Evolutionary conservation across 1,140 invertebrate species (phyloP).

Genomic region (Listronotus bonariensis): DNA sequence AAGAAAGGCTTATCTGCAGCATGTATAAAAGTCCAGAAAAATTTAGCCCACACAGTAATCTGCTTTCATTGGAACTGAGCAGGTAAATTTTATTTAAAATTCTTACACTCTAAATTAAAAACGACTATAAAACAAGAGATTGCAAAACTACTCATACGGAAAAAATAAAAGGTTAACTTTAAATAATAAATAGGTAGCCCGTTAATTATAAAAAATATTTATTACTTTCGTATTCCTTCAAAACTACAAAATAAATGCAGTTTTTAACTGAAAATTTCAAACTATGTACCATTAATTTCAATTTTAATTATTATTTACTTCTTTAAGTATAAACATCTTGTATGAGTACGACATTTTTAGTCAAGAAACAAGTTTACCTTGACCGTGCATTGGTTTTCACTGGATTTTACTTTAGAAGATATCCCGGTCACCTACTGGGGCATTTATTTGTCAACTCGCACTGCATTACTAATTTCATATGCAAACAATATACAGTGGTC

Average conservation of each 20-base stretch:
- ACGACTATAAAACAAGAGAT: too few relatives aligned
- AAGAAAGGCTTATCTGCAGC: conserved; percentile 76
- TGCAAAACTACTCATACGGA: too few relatives aligned
- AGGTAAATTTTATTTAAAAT: conserved; percentile 66
- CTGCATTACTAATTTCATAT: not conserved
- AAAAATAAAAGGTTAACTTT: too few relatives aligned
- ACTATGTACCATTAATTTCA: too few relatives aligned
- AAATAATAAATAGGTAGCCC: too few relatives aligned
- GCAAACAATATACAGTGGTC: too few relatives aligned
- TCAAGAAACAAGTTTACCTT: conserved; percentile 30
- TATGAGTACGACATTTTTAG: conserved; percentile 13
- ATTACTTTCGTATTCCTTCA: too few relatives aligned
- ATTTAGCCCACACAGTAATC: conserved; percentile 81
- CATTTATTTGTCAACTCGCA: not conserved
- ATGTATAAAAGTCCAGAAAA: conserved; percentile 79
- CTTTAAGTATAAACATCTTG: not conserved
- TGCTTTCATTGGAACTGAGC: conserved; percentile 81
- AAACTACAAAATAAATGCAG: not conserved
- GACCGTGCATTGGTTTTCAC: conserved; percentile 30
- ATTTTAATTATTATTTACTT: too few relatives aligned
- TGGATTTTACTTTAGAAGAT: conserved; percentile 27
- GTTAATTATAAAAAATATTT: too few relatives aligned
- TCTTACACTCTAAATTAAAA: too few relatives aligned
- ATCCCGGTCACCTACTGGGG: conserved; percentile 41
- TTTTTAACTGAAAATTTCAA: not conserved